Conservation (phyloP, 2,113 vertebrate species). For the Phalacrocorax carbo region DNA sequence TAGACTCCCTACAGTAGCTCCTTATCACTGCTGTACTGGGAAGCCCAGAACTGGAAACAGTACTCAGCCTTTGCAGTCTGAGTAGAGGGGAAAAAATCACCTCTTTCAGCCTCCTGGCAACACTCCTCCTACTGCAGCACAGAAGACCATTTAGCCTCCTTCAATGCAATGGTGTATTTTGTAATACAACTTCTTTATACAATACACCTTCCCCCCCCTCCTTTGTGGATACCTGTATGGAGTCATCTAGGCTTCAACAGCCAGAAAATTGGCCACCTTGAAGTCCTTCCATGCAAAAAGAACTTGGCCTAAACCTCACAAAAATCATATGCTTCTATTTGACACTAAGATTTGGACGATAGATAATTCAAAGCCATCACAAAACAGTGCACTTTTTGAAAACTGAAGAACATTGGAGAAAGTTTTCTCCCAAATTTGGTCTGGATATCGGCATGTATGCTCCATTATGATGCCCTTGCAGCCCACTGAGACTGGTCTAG, state of each 20-base stretch:
- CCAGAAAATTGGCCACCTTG: not conserved
- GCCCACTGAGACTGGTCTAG: too few species aligned
- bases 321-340: not conserved
- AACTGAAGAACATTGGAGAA: not conserved
- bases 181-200: not conserved
- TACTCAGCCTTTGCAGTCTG: too few species aligned
- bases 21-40: not conserved
- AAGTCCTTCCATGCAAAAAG: not conserved
- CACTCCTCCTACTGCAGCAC: not conserved
- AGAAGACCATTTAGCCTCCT: not conserved
- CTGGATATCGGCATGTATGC: not conserved
- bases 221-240: not conserved
- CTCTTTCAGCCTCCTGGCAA: not conserved
- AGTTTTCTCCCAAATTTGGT: not conserved
- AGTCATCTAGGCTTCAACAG: not conserved
- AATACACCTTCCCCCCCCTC: too few species aligned
- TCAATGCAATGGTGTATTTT: not conserved
- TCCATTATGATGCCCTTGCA: not conserved
- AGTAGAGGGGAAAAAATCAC: not conserved
- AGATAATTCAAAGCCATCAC: not conserved
- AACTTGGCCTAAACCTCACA: not conserved
- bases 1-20: not conserved
- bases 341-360: not conserved
- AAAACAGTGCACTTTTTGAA: not conserved
- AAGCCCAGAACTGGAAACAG: not conserved